phyloP scores from a whole-genome alignment of 2,888 invertebrate genomes.

The Willowsia nigromaculata region DNA sequence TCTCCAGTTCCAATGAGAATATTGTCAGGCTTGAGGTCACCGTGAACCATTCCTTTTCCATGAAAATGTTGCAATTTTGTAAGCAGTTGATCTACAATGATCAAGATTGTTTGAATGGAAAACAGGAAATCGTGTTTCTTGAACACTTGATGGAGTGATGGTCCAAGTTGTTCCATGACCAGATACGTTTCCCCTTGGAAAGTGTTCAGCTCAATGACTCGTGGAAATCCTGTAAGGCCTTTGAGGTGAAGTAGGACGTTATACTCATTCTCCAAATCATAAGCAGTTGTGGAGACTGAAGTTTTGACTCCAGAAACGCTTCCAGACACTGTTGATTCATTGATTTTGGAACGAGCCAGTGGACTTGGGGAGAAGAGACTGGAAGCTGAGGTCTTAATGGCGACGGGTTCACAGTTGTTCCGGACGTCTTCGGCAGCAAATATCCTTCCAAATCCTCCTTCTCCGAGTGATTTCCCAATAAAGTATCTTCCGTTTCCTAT shows the following conservation, averaged over 20 bases:
- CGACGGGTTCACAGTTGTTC: too few relatives aligned
- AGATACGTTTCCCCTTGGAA: not conserved
- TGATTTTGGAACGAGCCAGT: too few relatives aligned
- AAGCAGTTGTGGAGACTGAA: too few relatives aligned
- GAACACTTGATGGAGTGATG: not conserved
- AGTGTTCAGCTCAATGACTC: not conserved
- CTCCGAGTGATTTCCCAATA: too few relatives aligned
- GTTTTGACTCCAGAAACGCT: too few relatives aligned
- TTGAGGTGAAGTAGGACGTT: not conserved
- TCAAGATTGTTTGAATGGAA: not conserved
- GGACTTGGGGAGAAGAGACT: too few relatives aligned
- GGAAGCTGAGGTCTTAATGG: too few relatives aligned
- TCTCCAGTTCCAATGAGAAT: not conserved
- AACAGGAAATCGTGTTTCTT: not conserved
- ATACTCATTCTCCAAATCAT: not conserved
- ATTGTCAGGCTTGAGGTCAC: not conserved
- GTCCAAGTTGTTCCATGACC: not conserved
- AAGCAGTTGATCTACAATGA: not conserved
- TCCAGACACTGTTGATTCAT: too few relatives aligned
- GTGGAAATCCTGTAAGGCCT: not conserved
- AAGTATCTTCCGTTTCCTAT: too few relatives aligned
- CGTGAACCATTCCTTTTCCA: not conserved
- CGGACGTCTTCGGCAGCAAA: too few relatives aligned
- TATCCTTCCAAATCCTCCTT: too few relatives aligned
- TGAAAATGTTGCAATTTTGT: not conserved